Evolutionary conservation across 2,797 vertebrate genomes (phyloP).

Genomic region (Gallinago stenura): DNA sequence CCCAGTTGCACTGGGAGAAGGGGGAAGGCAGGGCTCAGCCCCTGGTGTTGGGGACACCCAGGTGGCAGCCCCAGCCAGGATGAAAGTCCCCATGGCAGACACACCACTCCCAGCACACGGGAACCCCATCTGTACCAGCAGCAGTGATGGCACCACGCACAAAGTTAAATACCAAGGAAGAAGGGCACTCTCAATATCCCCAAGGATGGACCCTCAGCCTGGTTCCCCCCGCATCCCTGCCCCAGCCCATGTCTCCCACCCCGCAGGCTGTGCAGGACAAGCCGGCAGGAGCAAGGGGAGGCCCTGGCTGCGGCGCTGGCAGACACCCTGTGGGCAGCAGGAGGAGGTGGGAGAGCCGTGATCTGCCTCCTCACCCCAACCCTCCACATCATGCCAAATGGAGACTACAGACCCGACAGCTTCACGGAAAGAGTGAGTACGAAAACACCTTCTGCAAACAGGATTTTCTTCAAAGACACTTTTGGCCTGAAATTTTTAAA

Average conservation of each 20-base stretch:
- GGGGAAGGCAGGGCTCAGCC: neutral
- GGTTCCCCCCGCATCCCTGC: neutral
- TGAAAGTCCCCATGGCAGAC: neutral
- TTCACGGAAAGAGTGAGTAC: constrained; percentile 84
- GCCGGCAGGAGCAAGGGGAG: constrained; percentile 76
- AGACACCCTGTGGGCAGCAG: constrained; percentile 86
- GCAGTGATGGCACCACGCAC: rapidly evolving
- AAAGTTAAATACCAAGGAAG: neutral
- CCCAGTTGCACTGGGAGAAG: neutral
- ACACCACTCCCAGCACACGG: rapidly evolving
- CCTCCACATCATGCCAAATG: constrained; percentile 22
- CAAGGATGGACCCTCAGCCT: rapidly evolving
- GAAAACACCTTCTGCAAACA: rapidly evolving
- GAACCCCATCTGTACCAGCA: neutral
- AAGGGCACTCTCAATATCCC: neutral
- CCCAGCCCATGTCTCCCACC: neutral
- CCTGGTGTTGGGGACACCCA: neutral
- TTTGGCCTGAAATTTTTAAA: neutral
- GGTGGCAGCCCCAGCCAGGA: rapidly evolving
- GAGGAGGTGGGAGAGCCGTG: constrained; percentile 74
- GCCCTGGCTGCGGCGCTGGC: constrained; percentile 77
- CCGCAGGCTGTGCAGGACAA: constrained; percentile 76
- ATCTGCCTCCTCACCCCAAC: constrained; percentile 80
- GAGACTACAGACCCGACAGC: constrained; percentile 76
- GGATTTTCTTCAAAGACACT: neutral